Evolutionary conservation across 1,140 invertebrate genomes (phyloP), one percentile per base, ranked within the genome.

Genomic region (Proales similis): DNA sequence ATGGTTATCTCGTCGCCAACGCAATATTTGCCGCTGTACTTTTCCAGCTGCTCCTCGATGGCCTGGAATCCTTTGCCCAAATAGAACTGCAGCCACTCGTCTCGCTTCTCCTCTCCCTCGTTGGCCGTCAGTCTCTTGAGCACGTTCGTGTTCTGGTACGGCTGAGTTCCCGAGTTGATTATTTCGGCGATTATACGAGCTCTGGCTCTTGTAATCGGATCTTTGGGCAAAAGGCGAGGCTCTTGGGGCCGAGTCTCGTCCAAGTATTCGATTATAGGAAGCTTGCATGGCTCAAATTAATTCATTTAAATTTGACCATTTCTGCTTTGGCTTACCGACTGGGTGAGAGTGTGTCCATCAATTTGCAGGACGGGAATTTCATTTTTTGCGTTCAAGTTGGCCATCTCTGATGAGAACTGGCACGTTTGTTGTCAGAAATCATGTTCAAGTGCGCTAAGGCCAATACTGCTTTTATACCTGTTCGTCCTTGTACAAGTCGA

Each of bases 191-290:
- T 81, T 69, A 84, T 81, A 67, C 85, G 77, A 6, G 83, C 80
- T 81, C 70, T 57, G 69, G 87, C 86, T 71, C 88, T 79, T 73
- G 85, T 84, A 39, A 86, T 81, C 47, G 86, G 83, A 76, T 91
- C 88, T 69, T 85, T 83, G 19, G 91, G 87, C 75, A 96, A 80
- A 7, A 94, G 12, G 9, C 22, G 72, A 30, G 86, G 83, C 64
- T 84, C 81, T 69, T 89, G 84, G 9, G 87, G 87, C 70, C 86
- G 81, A 1, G 84, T 86, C 75, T 95, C 91, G 77, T 96, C 90
- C 68, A 96, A 78, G 77, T 93, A 95, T 75, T 94, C 87, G 80
- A 96, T 83, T 62, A 96, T 94, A 68, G 87, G 88, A 38, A 93
- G 73, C 73, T 84, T 69, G 27, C 12, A 22, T 14, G 30, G 2